Evolutionary conservation across 2,888 invertebrate genomes (phyloP).

Genomic region (Ormia ochracea): DNA sequence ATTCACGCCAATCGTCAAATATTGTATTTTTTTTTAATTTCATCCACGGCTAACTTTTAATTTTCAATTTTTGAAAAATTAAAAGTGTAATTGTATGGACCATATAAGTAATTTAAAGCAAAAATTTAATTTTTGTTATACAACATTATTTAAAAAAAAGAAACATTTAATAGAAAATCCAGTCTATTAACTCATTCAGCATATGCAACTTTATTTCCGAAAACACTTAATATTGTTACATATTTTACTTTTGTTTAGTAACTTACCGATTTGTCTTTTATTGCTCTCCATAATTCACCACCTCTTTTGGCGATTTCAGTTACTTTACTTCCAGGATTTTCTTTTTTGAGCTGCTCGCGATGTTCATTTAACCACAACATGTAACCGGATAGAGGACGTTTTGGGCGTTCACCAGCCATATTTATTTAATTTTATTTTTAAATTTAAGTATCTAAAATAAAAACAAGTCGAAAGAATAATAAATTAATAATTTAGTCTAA

Average conservation of each 20-base stretch:
- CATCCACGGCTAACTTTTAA: too few species aligned
- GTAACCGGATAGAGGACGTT: conserved; percentile 94
- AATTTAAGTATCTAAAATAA: conserved; percentile 19
- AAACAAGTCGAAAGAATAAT: not conserved
- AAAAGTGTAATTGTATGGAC: too few species aligned
- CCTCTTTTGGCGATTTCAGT: conserved; percentile 96
- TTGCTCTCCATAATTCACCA: conserved; percentile 95
- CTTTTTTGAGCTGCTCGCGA: conserved; percentile 90
- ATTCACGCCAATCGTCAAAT: too few species aligned
- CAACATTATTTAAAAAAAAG: too few species aligned
- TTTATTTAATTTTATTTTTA: conserved; percentile 6
- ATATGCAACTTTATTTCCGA: too few species aligned
- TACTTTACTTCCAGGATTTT: conserved; percentile 92
- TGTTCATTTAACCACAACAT: conserved; percentile 96
- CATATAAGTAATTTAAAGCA: too few species aligned
- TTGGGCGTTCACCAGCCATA: conserved; percentile 93
- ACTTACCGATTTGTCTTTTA: conserved; percentile 89
- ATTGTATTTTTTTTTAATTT: too few species aligned
- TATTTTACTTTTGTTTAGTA: not conserved
- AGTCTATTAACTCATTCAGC: too few species aligned
- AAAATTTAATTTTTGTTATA: too few species aligned
- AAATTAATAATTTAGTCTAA: not conserved
- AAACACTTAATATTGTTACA: too few species aligned
- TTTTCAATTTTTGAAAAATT: too few species aligned
- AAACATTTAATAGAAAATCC: too few species aligned